Base-by-base conservation (phyloP, 1,140 invertebrate species). In the Thaumetopoea pityocampa region DNA sequence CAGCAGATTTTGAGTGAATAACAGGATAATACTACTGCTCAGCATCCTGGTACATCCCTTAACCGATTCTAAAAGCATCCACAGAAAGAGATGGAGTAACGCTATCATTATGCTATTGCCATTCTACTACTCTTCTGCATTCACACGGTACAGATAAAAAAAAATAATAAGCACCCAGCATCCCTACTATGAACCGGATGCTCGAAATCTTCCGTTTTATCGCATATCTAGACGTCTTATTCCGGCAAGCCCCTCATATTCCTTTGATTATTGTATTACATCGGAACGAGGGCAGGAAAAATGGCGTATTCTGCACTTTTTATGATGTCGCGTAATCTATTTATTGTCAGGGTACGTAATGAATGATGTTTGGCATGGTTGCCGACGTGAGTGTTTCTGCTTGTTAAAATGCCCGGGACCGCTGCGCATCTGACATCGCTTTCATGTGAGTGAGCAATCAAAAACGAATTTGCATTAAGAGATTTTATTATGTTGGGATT, bases 211-310 rank as follows among this genome's bases (percentile, higher is more conserved):
- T 63, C 26, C 35, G 26, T 65, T 76, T 78, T 74, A 78, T 72
- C 69, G 77, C 64, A 74, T 79, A 79, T 80, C 71, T 63, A 66
- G 54, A 64, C 55, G 52, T 80, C 77, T 80, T 73, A 80, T 72
- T 70, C 61, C 54, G 44, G 34, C 63, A 52, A 63, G 49, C 72
- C 78, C 71, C 70, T 79, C 74, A 67, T 74, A 72, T 83, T 72
- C 65, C 57, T 83, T 83, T 81, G 76, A 83, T 83, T 83, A 80
- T 83, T 80, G 62, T 71, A 69, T 82, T 74, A 80, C 47, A 56
- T 55, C 46, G 43, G 63, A 73, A 69, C 64, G 67, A 70, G 67
- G 61, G 57, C 56, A 69, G 50, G 57, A 62, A 64, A 67, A 78
- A 70, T 55, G 55, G 61, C 57, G 44, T 54, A 52, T 59, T 58